phyloP scores from a whole-genome alignment of 2,888 invertebrate species.

The Smittia sp. region DNA sequence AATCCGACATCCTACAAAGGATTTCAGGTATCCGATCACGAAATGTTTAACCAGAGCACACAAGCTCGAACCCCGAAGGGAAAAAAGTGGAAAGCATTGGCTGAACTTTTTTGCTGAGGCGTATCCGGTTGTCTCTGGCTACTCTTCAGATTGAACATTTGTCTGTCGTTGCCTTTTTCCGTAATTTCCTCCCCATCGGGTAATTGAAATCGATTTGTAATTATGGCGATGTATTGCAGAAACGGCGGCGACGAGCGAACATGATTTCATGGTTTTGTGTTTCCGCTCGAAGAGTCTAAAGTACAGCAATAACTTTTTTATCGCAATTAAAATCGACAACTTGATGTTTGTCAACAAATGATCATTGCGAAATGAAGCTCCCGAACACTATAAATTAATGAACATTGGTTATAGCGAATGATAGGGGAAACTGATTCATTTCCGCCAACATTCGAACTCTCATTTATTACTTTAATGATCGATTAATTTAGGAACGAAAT shows the following conservation, averaged over 20 bases:
- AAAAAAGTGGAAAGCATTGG: slow-evolving; percentile 14
- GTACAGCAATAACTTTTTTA: too few species aligned
- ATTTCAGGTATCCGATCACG: background rate
- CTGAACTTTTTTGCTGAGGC: background rate
- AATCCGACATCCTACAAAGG: too few species aligned
- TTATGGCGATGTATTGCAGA: background rate
- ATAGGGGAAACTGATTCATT: background rate
- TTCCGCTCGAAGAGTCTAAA: background rate
- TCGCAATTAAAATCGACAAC: too few species aligned
- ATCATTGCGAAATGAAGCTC: too few species aligned
- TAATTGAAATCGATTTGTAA: slow-evolving; percentile 38
- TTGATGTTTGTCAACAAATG: too few species aligned
- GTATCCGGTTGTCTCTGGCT: background rate
- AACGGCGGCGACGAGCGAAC: background rate
- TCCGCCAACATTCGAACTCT: background rate
- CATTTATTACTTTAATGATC: slow-evolving; percentile 36
- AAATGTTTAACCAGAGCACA: background rate
- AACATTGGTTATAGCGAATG: background rate
- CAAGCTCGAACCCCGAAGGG: too few species aligned
- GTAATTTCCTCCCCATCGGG: slow-evolving; percentile 11
- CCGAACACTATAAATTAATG: background rate
- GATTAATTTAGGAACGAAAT: slow-evolving; percentile 24
- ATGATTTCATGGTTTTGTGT: slow-evolving; percentile 20
- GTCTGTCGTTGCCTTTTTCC: background rate
- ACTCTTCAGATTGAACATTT: background rate